Evolutionary conservation across 2,113 vertebrate species (phyloP).

Genomic region (Elaphurus davidianus): DNA sequence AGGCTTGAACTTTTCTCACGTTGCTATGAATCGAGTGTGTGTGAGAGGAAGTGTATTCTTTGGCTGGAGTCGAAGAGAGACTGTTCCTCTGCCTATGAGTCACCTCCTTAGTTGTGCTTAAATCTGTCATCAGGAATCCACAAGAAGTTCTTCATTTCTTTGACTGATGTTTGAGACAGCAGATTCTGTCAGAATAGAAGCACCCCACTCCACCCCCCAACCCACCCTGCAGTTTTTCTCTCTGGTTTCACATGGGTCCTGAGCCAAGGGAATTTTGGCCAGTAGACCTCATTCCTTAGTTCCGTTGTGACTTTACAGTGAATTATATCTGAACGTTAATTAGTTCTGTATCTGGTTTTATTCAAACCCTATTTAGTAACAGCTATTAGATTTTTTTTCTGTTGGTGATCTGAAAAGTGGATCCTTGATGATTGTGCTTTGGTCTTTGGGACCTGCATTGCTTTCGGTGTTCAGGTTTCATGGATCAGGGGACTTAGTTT

Average conservation of each 20-base stretch:
- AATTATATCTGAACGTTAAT: neutral
- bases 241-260: slow-evolving; percentile 2
- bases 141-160: neutral
- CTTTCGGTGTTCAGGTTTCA: neutral
- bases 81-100: slow-evolving; percentile 72
- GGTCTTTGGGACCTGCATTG: neutral
- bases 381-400: neutral
- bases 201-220: accelerated
- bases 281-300: neutral
- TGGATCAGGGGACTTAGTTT: neutral
- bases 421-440: neutral
- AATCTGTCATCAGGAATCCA: slow-evolving; percentile 53
- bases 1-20: slow-evolving; percentile 60
- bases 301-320: neutral
- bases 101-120: slow-evolving; percentile 69
- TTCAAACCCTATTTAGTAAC: neutral
- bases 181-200: neutral
- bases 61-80: slow-evolving; percentile 52
- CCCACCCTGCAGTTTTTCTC: neutral
- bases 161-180: neutral
- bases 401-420: neutral
- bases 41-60: slow-evolving; percentile 63
- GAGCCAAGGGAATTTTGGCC: neutral
- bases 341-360: neutral
- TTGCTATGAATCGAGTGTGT: slow-evolving; percentile 35